Conservation (phyloP, 2,113 vertebrate species). For the Nothobranchius kuhntae region DNA sequence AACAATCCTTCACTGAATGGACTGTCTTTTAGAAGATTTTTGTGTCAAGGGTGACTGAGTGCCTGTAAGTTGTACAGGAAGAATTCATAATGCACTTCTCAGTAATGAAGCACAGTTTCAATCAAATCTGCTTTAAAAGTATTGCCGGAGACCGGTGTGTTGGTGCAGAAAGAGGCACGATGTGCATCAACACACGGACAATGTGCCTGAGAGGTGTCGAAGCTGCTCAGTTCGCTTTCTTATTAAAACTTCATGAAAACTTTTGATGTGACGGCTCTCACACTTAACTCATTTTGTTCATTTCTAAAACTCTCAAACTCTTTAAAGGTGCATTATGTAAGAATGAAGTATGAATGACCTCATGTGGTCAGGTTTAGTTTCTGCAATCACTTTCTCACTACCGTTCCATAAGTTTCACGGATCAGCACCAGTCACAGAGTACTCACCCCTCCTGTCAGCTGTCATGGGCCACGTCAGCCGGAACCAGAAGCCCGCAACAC, state of each 20-base stretch:
- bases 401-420: too few species aligned
- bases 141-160: constrained; percentile 31
- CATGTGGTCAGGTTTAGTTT: too few species aligned
- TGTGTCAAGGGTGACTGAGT: constrained; percentile 67
- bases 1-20: constrained; percentile 68
- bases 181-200: neutral
- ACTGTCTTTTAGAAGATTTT: constrained; percentile 65
- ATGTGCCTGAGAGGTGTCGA: neutral
- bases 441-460: too few species aligned
- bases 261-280: too few species aligned
- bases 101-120: constrained; percentile 55
- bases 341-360: too few species aligned
- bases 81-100: constrained; percentile 53
- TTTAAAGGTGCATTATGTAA: too few species aligned
- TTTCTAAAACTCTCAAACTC: too few species aligned
- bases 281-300: too few species aligned
- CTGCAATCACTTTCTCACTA: too few species aligned
- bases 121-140: constrained; percentile 46
- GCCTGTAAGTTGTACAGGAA: constrained; percentile 47
- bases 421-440: too few species aligned
- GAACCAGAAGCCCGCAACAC: too few species aligned
- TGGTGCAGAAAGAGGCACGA: constrained; percentile 26
- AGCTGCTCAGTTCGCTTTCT: neutral
- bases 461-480: too few species aligned
- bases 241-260: neutral